Conservation (phyloP, 2,113 vertebrate genomes). For the Cynocephalus volans region DNA sequence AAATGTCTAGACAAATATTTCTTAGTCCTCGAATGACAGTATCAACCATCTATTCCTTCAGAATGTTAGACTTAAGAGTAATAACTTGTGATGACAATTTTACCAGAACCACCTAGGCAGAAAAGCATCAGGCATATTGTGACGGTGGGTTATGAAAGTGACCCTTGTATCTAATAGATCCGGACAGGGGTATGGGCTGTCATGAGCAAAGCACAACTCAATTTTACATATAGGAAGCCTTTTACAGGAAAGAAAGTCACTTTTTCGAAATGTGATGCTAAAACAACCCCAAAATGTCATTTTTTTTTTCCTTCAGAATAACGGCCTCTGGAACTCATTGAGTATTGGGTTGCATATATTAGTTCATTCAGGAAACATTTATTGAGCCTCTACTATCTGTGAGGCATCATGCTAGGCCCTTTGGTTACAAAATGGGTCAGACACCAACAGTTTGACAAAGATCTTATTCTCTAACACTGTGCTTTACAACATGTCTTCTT, state of each 20-base stretch:
- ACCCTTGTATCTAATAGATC: background rate
- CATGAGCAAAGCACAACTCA: background rate
- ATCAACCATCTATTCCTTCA: conserved; percentile 60
- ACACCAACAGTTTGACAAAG: background rate
- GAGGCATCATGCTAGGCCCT: background rate
- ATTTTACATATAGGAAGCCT: background rate
- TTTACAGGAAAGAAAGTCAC: background rate
- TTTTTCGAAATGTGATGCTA: background rate
- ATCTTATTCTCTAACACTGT: background rate
- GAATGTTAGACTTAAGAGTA: conserved; percentile 50
- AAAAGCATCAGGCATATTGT: background rate
- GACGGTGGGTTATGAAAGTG: background rate
- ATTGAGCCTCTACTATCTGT: background rate
- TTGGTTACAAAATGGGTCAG: background rate
- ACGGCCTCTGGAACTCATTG: background rate
- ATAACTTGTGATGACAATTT: conserved; percentile 69
- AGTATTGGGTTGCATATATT: background rate
- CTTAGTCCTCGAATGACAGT: conserved; percentile 67
- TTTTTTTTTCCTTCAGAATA: background rate
- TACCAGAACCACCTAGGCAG: conserved; percentile 28
- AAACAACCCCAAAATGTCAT: background rate
- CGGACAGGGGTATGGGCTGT: background rate
- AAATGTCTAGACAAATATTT: conserved; percentile 74
- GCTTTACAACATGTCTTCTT: background rate
- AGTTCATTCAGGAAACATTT: background rate